Evolutionary conservation across 2,113 vertebrate genomes (phyloP).

Genomic region (Sigmodon hispidus): DNA sequence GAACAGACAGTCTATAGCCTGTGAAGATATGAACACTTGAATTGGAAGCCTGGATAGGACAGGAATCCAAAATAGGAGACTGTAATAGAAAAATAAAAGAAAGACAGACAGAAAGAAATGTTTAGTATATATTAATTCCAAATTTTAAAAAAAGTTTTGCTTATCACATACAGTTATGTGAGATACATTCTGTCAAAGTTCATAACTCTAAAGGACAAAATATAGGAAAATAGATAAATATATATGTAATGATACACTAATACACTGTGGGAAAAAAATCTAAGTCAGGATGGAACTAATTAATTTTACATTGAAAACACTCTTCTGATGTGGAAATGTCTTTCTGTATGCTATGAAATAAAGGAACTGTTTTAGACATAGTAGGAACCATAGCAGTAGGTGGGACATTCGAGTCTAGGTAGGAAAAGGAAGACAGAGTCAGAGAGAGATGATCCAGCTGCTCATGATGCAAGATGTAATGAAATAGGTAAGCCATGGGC

Average conservation of each 20-base stretch:
- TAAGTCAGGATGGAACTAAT: conserved; percentile 4
- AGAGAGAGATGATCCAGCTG: too few species aligned
- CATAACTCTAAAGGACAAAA: not conserved
- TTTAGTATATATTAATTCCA: not conserved
- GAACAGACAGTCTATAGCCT: conserved; percentile 47
- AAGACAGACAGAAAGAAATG: not conserved
- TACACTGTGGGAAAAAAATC: not conserved
- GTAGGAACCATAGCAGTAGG: too few species aligned
- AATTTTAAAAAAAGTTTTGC: not conserved
- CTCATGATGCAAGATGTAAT: too few species aligned
- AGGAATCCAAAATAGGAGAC: conserved; percentile 23
- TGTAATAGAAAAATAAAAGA: not conserved
- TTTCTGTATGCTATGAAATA: too few species aligned
- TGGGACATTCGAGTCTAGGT: too few species aligned
- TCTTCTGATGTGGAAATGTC: too few species aligned
- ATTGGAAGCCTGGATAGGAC: not conserved
- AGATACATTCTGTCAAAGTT: not conserved
- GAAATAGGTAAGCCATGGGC: too few species aligned
- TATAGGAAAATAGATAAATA: not conserved
- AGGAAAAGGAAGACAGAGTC: too few species aligned
- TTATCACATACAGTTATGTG: not conserved
- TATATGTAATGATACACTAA: not conserved
- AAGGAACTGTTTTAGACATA: too few species aligned
- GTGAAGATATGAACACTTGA: conserved; percentile 38
- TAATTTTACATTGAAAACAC: conserved; percentile 8